Evolutionary conservation across 2,888 invertebrate genomes (phyloP), one percentile per base, ranked within the genome.

Genomic region (Phragmatobia fuliginosa): DNA sequence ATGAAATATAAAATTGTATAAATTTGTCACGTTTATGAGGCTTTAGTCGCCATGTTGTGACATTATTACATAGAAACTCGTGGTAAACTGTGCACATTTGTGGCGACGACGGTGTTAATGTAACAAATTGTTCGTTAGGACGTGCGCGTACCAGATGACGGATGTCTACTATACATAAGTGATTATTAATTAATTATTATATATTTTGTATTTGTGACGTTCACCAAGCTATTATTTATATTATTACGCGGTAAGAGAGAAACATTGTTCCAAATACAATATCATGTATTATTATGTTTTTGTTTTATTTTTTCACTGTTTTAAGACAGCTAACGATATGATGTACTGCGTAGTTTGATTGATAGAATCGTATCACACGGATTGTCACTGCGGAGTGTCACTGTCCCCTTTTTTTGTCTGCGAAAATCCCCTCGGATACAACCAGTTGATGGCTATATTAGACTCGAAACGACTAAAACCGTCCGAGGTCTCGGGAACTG

Each of bases 171-270:
- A 88, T 85, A 86, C 78, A 86, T 91, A 91, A 91, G 89, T 92
- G 90, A 91, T 88, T 88, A 88, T 89, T 85, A 87, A 88, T 89
- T 89, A 85, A 89, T 89, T 87, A 81, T 76, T 77, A 89, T 92
- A 93, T 93, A 93, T 93, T 93, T 92, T 94, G 92, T 94, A 94
- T 90, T 88, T 88, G 91, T 92, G 89, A 91, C 87, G 85, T 90
- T 91, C 91, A 89, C 86, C 90, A 86, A 88, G 89, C 91, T 92
- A 86, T 87, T 91, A 92, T 91, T 93, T 93, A 92, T 92, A 91
- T 89, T 90, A 76, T 88, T 90, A 89, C 82, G 89, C 88, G 87
- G 85, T 91, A 92, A 91, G 90, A 90, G 83, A 89, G 87, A 89
- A 85, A 84, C 80, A 90, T 90, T 89, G 91, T 92, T 94, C 88